These are phyloP conservation scores for Arremon brunneinucha DNA, from an alignment of 2,797 vertebrate genomes.

Conservation along the genomic window DNA sequence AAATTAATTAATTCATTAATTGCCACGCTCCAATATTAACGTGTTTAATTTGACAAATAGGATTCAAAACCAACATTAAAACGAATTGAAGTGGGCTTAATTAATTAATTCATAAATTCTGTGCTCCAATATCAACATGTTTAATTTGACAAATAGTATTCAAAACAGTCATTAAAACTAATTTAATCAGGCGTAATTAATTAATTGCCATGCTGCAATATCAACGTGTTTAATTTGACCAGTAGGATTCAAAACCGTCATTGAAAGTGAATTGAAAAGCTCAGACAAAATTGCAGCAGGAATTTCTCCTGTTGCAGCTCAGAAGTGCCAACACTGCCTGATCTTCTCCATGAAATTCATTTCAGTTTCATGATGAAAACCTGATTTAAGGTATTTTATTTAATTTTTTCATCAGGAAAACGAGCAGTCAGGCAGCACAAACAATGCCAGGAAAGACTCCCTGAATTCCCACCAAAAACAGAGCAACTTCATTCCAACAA, in stretches of 20 bases:
- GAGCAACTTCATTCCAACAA: rapidly evolving
- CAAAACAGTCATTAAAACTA: too few relatives aligned
- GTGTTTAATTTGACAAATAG: too few relatives aligned
- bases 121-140: too few relatives aligned
- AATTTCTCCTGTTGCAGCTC: not conserved
- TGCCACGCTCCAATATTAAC: rapidly evolving
- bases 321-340: rapidly evolving
- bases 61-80: rapidly evolving
- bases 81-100: rapidly evolving
- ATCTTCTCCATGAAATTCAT: rapidly evolving
- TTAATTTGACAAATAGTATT: too few relatives aligned
- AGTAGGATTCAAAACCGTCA: too few relatives aligned
- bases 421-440: rapidly evolving
- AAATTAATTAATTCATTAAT: too few relatives aligned
- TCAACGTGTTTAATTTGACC: rapidly evolving
- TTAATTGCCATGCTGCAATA: rapidly evolving
- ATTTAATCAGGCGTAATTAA: too few relatives aligned
- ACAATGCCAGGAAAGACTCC: not conserved
- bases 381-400: not conserved
- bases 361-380: rapidly evolving
- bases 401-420: not conserved
- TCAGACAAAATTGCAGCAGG: rapidly evolving
- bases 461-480: not conserved
- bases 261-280: not conserved
- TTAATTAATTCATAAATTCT: too few relatives aligned